Conservation (phyloP, 2,888 invertebrate species). For the Syritta pipiens region DNA sequence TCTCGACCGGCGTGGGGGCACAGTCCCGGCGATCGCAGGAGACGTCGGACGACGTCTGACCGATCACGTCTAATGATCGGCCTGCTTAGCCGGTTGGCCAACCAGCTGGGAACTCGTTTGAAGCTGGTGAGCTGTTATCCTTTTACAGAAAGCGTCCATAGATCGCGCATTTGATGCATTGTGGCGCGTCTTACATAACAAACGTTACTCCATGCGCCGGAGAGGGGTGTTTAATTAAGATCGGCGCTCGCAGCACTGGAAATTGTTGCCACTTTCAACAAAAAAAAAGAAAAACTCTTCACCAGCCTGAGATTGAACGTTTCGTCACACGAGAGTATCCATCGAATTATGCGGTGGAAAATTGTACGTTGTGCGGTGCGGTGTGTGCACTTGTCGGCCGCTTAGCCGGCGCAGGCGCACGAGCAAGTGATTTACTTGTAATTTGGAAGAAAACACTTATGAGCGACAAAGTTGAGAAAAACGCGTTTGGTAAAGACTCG, state of each 20-base stretch:
- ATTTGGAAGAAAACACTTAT: constrained; percentile 21
- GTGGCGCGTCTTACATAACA: constrained; percentile 36
- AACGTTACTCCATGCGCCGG: constrained; percentile 20
- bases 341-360: constrained; percentile 26
- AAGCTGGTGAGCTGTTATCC: constrained; percentile 50
- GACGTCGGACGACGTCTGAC: constrained; percentile 17
- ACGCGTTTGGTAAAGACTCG: constrained; percentile 5
- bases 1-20: too few relatives aligned
- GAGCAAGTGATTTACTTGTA: constrained; percentile 36
- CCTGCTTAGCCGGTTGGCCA: constrained; percentile 17
- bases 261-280: constrained; percentile 25
- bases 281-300: neutral
- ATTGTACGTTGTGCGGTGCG: constrained; percentile 14
- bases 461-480: constrained; percentile 34
- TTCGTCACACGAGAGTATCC: constrained; percentile 36
- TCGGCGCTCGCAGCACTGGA: constrained; percentile 17
- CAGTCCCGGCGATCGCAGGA: neutral
- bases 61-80: constrained; percentile 19
- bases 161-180: constrained; percentile 31
- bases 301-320: constrained; percentile 3
- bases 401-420: constrained; percentile 1
- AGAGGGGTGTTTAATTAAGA: constrained; percentile 40
- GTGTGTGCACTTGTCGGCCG: constrained; percentile 1
- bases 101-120: constrained; percentile 11
- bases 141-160: constrained; percentile 62